Conservation (phyloP, 2,113 vertebrate genomes). For the Trogon surrucura region DNA sequence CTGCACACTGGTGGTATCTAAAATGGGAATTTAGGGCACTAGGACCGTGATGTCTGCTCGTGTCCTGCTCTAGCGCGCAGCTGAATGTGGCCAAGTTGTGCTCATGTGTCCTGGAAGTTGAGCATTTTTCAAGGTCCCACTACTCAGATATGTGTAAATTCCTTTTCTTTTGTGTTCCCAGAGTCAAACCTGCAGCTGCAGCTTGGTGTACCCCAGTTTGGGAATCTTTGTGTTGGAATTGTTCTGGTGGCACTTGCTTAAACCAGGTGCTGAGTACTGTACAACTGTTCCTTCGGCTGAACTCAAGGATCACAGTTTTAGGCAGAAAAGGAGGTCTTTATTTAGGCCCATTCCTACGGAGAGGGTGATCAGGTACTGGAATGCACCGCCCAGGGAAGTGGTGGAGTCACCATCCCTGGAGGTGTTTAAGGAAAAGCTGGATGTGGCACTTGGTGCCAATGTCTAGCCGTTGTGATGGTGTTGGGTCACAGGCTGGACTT, state of each 20-base stretch:
- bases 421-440: no score
- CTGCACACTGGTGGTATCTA: neutral
- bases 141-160: neutral
- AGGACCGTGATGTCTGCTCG: neutral
- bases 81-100: neutral
- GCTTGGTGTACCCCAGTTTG: neutral
- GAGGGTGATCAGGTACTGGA: no score
- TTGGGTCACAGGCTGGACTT: no score
- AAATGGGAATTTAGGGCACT: neutral
- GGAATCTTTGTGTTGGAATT: neutral
- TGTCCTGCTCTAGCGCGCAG: neutral
- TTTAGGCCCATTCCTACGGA: neutral
- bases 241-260: neutral
- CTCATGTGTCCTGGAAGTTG: neutral
- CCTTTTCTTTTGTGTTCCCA: neutral
- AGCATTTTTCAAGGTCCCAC: accelerated
- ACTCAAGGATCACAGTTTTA: neutral
- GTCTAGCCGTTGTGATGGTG: no score
- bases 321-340: neutral
- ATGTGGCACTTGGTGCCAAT: no score
- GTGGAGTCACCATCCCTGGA: no score
- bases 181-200: neutral
- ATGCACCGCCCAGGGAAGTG: no score
- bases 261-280: neutral
- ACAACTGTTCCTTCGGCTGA: neutral